phyloP scores from a whole-genome alignment of 2,113 vertebrate genomes.

The Triplophysa tibetana region DNA sequence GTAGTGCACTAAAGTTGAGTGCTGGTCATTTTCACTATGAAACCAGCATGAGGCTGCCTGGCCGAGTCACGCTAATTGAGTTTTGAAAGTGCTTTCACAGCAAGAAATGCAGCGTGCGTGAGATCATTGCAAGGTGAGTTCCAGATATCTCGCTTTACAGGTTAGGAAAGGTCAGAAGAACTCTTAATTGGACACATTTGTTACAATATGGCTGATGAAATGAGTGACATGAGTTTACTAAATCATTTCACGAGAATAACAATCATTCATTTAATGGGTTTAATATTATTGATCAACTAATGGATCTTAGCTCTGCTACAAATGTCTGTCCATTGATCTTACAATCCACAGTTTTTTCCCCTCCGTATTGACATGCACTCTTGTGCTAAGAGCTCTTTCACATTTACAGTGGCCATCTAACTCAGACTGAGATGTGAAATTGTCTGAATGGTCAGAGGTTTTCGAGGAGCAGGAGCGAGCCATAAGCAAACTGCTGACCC shows the following conservation, averaged over 20 bases:
- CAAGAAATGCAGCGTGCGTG: slow-evolving; percentile 13
- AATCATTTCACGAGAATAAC: slow-evolving; percentile 5
- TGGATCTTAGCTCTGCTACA: slow-evolving; percentile 12
- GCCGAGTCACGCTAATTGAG: slow-evolving; percentile 30
- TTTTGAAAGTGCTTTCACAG: slow-evolving; percentile 47
- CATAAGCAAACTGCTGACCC: slow-evolving; percentile 2
- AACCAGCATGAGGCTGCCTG: background rate
- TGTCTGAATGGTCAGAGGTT: slow-evolving; percentile 6
- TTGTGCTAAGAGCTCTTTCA: slow-evolving; percentile 29
- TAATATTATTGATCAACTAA: slow-evolving; percentile 42
- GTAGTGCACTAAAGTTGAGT: slow-evolving; percentile 21
- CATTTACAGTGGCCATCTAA: background rate
- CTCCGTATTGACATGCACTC: slow-evolving; percentile 24
- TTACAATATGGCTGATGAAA: background rate
- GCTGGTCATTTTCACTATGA: slow-evolving; percentile 23
- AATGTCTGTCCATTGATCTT: slow-evolving; percentile 40
- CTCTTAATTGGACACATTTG: background rate
- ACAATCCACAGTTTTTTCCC: slow-evolving; percentile 19
- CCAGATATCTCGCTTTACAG: background rate
- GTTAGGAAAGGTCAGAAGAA: background rate
- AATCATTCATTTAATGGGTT: slow-evolving; percentile 5
- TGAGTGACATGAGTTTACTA: background rate
- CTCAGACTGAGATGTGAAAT: slow-evolving; percentile 8
- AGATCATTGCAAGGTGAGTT: slow-evolving; percentile 29
- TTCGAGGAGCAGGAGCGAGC: background rate